A percentile compares a stretch with the other conserved stretches of the same genome.
These are phyloP conservation scores for Eidolon helvum DNA, from an alignment of 2,113 vertebrate genomes.

Conservation along the genomic window DNA sequence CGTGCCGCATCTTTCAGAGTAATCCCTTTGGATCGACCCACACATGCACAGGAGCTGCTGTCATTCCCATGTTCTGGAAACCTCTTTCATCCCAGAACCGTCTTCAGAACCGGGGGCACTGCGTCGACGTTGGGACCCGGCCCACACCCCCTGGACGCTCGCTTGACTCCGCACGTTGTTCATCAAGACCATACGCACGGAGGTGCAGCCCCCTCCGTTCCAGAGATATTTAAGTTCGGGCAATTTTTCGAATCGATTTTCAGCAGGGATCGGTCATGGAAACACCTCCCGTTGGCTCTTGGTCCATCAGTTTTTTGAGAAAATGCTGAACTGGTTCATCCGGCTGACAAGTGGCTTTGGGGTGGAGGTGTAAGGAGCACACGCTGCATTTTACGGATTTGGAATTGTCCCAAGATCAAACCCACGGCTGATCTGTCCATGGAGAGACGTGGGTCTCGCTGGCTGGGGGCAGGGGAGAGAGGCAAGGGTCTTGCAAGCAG, in stretches of 20 bases:
- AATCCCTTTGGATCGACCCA: neutral
- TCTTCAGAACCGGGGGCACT: neutral
- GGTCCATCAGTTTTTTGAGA: neutral
- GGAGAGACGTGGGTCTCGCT: neutral
- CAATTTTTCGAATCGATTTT: neutral
- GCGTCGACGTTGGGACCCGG: neutral
- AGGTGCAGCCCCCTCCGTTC: neutral
- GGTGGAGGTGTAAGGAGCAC: too few species aligned
- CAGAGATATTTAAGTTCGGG: neutral
- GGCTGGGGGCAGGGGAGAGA: fast-evolving
- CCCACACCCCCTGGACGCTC: fast-evolving
- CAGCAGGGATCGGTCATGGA: neutral
- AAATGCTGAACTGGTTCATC: neutral
- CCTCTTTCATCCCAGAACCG: neutral
- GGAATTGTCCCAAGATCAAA: neutral
- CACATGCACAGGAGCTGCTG: neutral
- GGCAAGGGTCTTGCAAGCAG: fast-evolving
- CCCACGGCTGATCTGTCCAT: too few species aligned
- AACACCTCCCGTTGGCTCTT: neutral
- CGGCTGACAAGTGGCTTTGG: neutral
- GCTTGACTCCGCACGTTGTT: fast-evolving
- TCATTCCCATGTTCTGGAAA: neutral
- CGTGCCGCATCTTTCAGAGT: neutral
- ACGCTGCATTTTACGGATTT: neutral
- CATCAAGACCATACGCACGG: neutral